These are phyloP conservation scores for Myxocyprinus asiaticus DNA, from an alignment of 2,113 vertebrate genomes.

Conservation along the genomic window DNA sequence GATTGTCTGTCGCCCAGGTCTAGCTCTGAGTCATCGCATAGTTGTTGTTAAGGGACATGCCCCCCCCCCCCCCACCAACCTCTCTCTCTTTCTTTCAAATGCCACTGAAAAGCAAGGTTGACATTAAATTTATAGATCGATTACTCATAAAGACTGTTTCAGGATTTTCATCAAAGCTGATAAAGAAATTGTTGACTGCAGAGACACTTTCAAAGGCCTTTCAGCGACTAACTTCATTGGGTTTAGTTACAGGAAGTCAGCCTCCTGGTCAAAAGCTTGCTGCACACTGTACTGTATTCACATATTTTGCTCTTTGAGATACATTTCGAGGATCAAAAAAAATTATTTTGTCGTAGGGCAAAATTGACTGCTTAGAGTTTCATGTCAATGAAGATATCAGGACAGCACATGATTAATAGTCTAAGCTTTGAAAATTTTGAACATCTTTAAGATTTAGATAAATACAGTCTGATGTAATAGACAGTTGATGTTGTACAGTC, in stretches of 20 bases:
- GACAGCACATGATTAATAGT: too few relatives aligned
- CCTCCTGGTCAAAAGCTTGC: neutral
- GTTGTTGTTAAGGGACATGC: neutral
- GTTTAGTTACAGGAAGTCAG: neutral
- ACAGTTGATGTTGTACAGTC: too few relatives aligned
- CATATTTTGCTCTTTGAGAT: too few relatives aligned
- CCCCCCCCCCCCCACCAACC: neutral
- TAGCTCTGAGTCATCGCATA: conserved; percentile 8
- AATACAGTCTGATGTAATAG: too few relatives aligned
- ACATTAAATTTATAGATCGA: conserved; percentile 14
- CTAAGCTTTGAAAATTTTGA: too few relatives aligned
- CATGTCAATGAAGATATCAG: too few relatives aligned
- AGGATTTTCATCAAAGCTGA: conserved; percentile 6
- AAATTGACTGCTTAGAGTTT: too few relatives aligned
- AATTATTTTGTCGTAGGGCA: too few relatives aligned
- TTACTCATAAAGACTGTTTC: neutral
- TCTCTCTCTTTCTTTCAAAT: conserved; percentile 5
- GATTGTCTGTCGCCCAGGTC: conserved; percentile 4
- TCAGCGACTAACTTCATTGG: neutral
- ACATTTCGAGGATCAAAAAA: too few relatives aligned
- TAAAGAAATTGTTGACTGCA: neutral
- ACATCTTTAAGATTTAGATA: too few relatives aligned
- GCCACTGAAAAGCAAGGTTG: neutral
- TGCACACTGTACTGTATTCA: neutral
- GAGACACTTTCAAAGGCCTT: neutral